A percentile compares a stretch with the other conserved stretches of the same genome.
These are phyloP conservation scores for Micromussa lordhowensis DNA, from an alignment of 92 coral and sea anemone species.

Conservation along the genomic window DNA sequence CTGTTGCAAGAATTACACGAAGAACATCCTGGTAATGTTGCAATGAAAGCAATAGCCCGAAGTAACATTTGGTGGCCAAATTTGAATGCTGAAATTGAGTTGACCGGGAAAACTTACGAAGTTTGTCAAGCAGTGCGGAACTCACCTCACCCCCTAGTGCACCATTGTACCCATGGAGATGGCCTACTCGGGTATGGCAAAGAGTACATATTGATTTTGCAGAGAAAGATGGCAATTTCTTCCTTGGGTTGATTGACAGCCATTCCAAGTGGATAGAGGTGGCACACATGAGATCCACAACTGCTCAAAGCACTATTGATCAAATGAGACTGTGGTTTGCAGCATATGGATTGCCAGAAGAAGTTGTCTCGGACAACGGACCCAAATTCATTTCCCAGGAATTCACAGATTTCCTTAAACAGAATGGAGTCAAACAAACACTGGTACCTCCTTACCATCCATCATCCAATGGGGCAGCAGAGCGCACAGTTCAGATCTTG, in stretches of 20 bases:
- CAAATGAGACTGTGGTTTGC: slow-evolving; percentile 56
- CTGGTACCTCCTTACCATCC: slow-evolving; percentile 61
- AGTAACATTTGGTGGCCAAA: too few relatives aligned
- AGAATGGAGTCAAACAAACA: slow-evolving; percentile 48
- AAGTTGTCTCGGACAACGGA: slow-evolving; percentile 59
- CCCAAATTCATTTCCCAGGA: slow-evolving; percentile 60
- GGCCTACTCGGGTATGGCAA: slow-evolving; percentile 65
- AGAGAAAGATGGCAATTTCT: slow-evolving; percentile 56
- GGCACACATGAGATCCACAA: slow-evolving; percentile 44
- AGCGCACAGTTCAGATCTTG: slow-evolving; percentile 59
- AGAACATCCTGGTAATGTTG: too few relatives aligned
- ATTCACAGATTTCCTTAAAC: slow-evolving; percentile 40
- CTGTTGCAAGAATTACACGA: too few relatives aligned
- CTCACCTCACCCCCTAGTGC: too few relatives aligned
- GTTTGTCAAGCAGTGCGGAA: too few relatives aligned
- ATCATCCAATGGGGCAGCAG: slow-evolving; percentile 57
- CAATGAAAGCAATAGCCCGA: too few relatives aligned
- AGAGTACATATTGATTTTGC: slow-evolving; percentile 66
- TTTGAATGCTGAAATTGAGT: too few relatives aligned
- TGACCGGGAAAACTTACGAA: too few relatives aligned
- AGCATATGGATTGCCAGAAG: slow-evolving; percentile 55
- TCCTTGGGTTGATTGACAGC: slow-evolving; percentile 59
- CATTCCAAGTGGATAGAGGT: slow-evolving; percentile 77
- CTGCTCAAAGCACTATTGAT: slow-evolving; percentile 57
- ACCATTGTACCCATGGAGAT: too few relatives aligned